These are phyloP conservation scores for Rutilus rutilus DNA, from an alignment of 2,113 vertebrate species.

Conservation along the genomic window DNA sequence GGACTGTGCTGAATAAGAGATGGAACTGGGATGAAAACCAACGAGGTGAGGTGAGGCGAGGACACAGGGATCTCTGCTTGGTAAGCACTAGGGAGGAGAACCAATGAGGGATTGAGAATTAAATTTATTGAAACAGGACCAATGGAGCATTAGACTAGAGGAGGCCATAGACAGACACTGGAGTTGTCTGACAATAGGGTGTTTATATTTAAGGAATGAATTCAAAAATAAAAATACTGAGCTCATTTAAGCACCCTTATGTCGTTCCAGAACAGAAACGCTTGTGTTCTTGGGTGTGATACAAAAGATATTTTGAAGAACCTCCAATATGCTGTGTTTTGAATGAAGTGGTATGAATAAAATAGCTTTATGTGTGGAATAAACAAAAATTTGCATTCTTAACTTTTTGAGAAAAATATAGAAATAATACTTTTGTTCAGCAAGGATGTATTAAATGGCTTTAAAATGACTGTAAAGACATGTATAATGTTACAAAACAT, in stretches of 20 bases:
- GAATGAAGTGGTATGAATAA: neutral
- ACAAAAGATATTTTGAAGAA: neutral
- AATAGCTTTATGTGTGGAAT: neutral
- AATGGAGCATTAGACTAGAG: conserved; percentile 7
- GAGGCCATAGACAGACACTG: neutral
- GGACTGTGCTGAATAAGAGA: conserved; percentile 43
- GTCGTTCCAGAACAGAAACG: neutral
- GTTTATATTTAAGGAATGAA: neutral
- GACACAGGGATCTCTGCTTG: neutral
- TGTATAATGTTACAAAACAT: neutral
- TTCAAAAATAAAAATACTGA: neutral
- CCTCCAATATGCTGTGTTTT: neutral
- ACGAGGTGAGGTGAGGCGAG: neutral
- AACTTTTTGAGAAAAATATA: neutral
- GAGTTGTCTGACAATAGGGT: neutral
- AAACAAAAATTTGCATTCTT: neutral
- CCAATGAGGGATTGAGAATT: neutral
- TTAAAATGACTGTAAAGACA: neutral
- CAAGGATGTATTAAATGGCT: no score
- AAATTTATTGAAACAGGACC: neutral
- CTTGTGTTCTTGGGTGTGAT: neutral
- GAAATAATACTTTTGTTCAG: no score
- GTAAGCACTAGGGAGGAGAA: conserved; percentile 5
- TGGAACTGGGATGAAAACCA: neutral
- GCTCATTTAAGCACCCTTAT: neutral